Percentiles rank a stretch among this genome's conserved stretches.
Conservation (phyloP, 2,888 invertebrate species). For the Papilio gigon region DNA sequence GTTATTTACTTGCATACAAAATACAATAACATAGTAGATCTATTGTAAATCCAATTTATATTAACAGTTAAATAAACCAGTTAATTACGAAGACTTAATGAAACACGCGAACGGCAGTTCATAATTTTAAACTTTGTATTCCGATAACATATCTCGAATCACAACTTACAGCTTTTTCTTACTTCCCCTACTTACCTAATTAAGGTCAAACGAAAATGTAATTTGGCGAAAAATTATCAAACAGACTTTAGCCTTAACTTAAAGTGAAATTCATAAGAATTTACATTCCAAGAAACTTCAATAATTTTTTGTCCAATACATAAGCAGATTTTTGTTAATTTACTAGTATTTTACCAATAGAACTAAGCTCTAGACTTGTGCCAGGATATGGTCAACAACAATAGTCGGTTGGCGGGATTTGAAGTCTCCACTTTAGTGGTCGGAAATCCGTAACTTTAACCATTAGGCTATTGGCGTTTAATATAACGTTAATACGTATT, state of each 20-base stretch:
- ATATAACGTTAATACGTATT: too few relatives aligned
- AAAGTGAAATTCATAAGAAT: neutral
- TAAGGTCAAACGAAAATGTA: neutral
- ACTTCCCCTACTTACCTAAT: neutral
- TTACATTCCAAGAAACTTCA: neutral
- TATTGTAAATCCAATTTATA: neutral
- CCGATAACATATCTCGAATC: conserved; percentile 1
- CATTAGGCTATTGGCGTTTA: too few relatives aligned
- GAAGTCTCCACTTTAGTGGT: too few relatives aligned
- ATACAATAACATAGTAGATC: too few relatives aligned
- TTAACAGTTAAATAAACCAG: neutral
- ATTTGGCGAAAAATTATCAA: neutral
- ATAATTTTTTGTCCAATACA: too few relatives aligned
- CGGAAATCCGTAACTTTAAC: too few relatives aligned
- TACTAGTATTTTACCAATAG: too few relatives aligned
- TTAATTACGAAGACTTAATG: neutral
- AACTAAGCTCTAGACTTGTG: too few relatives aligned
- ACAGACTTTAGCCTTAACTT: neutral
- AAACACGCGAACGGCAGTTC: neutral
- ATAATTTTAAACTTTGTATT: neutral
- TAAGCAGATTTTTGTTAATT: too few relatives aligned
- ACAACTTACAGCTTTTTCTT: neutral
- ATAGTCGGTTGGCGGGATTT: too few relatives aligned
- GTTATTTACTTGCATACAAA: too few relatives aligned
- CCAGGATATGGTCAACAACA: too few relatives aligned